Evolutionary conservation across 1,140 invertebrate genomes (phyloP), one percentile per base, ranked within the genome.

Genomic region (Caenorhabditis inopinata): DNA sequence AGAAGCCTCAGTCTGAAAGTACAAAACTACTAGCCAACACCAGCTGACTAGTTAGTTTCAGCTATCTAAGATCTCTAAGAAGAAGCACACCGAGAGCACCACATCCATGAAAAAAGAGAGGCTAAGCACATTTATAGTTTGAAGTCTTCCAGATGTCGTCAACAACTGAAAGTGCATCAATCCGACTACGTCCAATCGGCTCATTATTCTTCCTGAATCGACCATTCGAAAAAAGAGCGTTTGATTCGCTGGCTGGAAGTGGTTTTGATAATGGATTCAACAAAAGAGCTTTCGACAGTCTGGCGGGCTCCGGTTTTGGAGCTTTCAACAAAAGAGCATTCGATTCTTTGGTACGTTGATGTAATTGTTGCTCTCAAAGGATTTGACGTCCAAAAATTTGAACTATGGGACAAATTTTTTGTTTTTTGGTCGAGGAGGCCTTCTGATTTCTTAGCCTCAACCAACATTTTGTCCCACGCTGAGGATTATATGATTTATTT

Each of bases 241-340:
- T 83, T 25, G 79, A 83, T 23, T 82, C 82, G 29, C 74, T 83
- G n/a, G 38, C 68, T 32, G 79, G 79, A 35, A 73, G 58, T 42
- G 58, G 58, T 21, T 68, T 68, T 68, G 58, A 25, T 42, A 42
- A 42, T 21, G 58, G 23, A 38, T 68, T 68, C 32, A 68, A 68
- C 25, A 68, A 68, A 21, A 35, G 48, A 23, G 48, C 48, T 6
- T 51, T 51, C n/a, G 48, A 51, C 21, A 51, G 11, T 9, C 11
- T 51, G n/a, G 48, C 11, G 1, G 48, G 48, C 6, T n/a, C 18
- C 14, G 80, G 80, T 5, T 83, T 83, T 38, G 76, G 81, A 1
- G 80, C 68, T 23, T 77, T 81, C n/a, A 73, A 82, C 16, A 82
- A 82, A 14, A 45, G 82, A 42, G 38, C 76, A 18, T 81, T 81